phyloP scores from a whole-genome alignment of 2,888 invertebrate genomes.

The Cacoxenus indagator region DNA sequence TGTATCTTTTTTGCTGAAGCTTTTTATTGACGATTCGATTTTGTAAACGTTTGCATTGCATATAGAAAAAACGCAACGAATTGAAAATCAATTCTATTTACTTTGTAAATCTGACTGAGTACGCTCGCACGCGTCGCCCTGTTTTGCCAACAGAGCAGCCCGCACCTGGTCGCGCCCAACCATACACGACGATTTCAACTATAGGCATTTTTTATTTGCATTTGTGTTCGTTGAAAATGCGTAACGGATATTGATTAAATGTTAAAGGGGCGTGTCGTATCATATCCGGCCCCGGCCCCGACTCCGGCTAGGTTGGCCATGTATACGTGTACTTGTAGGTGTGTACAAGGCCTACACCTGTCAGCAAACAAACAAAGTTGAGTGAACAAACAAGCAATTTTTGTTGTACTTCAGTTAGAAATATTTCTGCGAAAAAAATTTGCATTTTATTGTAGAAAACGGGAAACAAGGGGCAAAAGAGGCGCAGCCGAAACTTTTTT shows the following conservation, averaged over 20 bases:
- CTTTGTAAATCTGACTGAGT: constrained; percentile 13
- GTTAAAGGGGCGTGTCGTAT: neutral
- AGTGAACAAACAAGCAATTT: neutral
- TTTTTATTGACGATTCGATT: neutral
- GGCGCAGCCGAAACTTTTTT: too few species aligned
- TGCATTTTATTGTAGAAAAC: too few species aligned
- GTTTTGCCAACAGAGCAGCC: too few species aligned
- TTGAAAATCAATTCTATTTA: constrained; percentile 38
- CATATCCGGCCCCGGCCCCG: neutral
- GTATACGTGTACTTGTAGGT: neutral
- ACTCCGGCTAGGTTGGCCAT: too few species aligned
- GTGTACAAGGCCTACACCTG: neutral
- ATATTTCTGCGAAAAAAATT: too few species aligned
- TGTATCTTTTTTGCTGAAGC: neutral
- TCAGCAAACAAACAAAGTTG: neutral
- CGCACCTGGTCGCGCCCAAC: too few species aligned
- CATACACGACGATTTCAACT: too few species aligned
- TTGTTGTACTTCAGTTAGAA: too few species aligned
- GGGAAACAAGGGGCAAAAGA: too few species aligned
- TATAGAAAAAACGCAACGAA: constrained; percentile 22
- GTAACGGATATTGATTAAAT: constrained; percentile 22
- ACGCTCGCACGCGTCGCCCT: too few species aligned
- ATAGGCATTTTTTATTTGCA: neutral
- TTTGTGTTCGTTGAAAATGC: neutral
- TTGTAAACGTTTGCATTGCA: constrained; percentile 8